A percentile compares a stretch with the other conserved stretches of the same genome.
phyloP scores from a whole-genome alignment of 2,113 vertebrate species.

The Notarius quadriscutis region DNA sequence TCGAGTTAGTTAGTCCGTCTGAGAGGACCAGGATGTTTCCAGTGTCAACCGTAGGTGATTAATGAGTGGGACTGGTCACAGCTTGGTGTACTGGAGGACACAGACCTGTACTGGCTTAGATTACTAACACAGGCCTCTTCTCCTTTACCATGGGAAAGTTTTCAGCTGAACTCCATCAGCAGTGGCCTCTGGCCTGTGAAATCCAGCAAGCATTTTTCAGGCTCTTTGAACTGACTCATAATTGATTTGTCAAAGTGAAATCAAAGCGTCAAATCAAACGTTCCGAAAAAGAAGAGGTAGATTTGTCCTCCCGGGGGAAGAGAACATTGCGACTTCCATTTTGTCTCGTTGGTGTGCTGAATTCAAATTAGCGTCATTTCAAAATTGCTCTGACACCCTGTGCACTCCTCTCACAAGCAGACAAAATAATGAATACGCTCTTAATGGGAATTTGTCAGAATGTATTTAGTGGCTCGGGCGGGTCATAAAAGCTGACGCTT shows the following conservation, averaged over 20 bases:
- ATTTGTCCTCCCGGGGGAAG: constrained; percentile 36
- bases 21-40: constrained; percentile 71
- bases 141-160: constrained; percentile 55
- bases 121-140: constrained; percentile 59
- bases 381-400: constrained; percentile 53
- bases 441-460: constrained; percentile 73
- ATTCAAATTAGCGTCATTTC: constrained; percentile 49
- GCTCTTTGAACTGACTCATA: constrained; percentile 46
- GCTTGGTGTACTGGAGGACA: constrained; percentile 72
- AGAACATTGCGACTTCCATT: constrained; percentile 44
- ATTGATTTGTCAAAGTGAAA: constrained; percentile 57
- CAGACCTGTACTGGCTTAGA: constrained; percentile 64
- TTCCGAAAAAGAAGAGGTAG: constrained; percentile 27
- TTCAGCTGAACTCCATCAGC: constrained; percentile 45
- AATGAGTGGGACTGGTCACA: constrained; percentile 67
- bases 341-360: constrained; percentile 49
- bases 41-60: constrained; percentile 74
- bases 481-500: constrained; percentile 88
- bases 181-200: constrained; percentile 55
- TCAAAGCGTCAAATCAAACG: constrained; percentile 29
- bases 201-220: constrained; percentile 45
- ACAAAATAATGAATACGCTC: constrained; percentile 56
- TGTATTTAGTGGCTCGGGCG: constrained; percentile 85
- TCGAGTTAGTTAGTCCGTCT: constrained; percentile 74
- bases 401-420: constrained; percentile 46